Base-by-base conservation (phyloP, 1,140 invertebrate species). In the Eriocheir sinensis region DNA sequence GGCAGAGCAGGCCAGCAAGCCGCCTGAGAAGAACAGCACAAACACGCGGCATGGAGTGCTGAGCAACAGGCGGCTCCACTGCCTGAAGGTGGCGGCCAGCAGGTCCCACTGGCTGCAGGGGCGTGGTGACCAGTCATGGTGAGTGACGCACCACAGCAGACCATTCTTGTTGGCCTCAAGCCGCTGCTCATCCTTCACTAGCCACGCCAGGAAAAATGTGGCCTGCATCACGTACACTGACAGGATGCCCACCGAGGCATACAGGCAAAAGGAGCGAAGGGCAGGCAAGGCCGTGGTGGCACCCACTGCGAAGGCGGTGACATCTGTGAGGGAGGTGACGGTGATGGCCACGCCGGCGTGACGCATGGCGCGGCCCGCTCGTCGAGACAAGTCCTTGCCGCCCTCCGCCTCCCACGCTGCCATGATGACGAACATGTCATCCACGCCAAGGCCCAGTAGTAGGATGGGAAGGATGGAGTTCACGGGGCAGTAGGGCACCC, bases 261-360 rank as follows among this genome's bases (percentile, higher is more conserved):
- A 97, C 32, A 97, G 95, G 91, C 97, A 97, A 92, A 97, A 97
- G 0, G 97, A 97, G 36, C 96, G 96, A 0, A 97, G 96, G 36
- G 97, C 97, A 8, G 97, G 97, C 96, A 97, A 97, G 15, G 97
- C 96, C 1, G 97, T 97, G 4, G 97, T 97, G n/a, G 97, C 97
- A n/a, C 98, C 98, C 91, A 98, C 97, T 36, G 97, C 97, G 96
- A 98, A 98, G 3, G 97, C 97, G 21, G 97, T 97, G 91, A 98
- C 97, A 96, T 98, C 98, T 2, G 98, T 98, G 21, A 98, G 96
- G 3, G 98, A 98, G 2, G 98, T 98, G 2, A 98, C 97, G 2
- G 98, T 98, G 92, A 98, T 97, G 12, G 98, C 98, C 27, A 98
- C 97, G 48, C 98, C 98, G 48, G 98, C 97, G 93, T 97, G 97